A percentile compares a stretch with the other conserved stretches of the same genome.
Evolutionary conservation across 2,888 invertebrate genomes (phyloP).

Genomic region (Bhutanitis thaidina): DNA sequence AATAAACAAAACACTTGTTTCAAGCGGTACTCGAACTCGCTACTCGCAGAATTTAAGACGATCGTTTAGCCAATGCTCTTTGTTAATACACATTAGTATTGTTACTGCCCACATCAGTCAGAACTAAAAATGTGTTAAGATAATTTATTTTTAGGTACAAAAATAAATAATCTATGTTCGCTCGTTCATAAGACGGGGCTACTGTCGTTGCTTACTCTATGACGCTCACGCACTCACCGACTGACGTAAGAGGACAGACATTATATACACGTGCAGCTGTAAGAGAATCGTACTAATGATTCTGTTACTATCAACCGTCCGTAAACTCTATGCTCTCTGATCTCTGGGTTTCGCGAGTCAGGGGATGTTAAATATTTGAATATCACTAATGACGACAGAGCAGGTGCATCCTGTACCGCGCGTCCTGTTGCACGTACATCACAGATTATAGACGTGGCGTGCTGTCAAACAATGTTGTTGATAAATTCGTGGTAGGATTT

Average conservation of each 20-base stretch:
- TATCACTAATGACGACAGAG: constrained; percentile 4
- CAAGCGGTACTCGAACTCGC: too few species aligned
- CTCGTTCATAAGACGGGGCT: too few species aligned
- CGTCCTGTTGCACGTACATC: not conserved
- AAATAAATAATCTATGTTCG: too few species aligned
- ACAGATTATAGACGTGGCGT: not conserved
- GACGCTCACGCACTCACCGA: not conserved
- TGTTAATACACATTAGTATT: too few species aligned
- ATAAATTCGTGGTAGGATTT: too few species aligned
- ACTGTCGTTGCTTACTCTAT: not conserved
- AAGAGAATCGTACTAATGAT: constrained; percentile 13
- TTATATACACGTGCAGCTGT: not conserved
- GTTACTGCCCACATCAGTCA: too few species aligned
- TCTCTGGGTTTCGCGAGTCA: not conserved
- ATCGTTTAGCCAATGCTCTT: too few species aligned
- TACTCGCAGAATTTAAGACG: too few species aligned
- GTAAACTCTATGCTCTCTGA: constrained; percentile 10
- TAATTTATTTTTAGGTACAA: not conserved
- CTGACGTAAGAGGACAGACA: constrained; percentile 4
- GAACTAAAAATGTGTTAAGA: too few species aligned
- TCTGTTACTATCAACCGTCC: constrained; percentile 11
- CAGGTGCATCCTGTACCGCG: constrained; percentile 15
- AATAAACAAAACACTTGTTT: too few species aligned
- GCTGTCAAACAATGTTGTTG: not conserved
- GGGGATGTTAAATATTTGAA: not conserved